phyloP scores from a whole-genome alignment of 1,140 invertebrate species.

The Magallana gigas region DNA sequence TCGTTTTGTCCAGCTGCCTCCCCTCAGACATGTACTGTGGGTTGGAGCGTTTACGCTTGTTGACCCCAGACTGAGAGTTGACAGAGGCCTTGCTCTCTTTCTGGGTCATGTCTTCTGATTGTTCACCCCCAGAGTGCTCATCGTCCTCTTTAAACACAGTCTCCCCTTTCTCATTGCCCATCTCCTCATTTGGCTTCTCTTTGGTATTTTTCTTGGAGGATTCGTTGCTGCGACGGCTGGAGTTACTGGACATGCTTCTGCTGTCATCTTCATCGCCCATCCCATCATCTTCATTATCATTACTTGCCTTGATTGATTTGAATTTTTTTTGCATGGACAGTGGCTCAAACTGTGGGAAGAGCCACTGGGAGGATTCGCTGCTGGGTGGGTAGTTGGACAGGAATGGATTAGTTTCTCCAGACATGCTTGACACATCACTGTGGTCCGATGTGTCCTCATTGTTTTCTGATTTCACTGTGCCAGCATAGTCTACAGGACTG shows the following conservation, averaged over 20 bases:
- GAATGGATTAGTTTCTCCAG: constrained; percentile 67
- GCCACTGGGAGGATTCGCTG: constrained; percentile 74
- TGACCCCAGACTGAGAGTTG: constrained; percentile 61
- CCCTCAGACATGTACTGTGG: constrained; percentile 98
- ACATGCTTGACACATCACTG: constrained; percentile 78
- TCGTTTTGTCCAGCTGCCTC: constrained; percentile 85
- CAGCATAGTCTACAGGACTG: constrained; percentile 12
- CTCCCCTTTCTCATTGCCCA: not conserved
- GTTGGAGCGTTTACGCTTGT: constrained; percentile 92
- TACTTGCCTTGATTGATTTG: constrained; percentile 52
- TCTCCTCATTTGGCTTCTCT: not conserved
- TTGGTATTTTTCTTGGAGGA: not conserved
- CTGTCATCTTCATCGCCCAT: constrained; percentile 55
- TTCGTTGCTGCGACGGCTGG: constrained; percentile 9
- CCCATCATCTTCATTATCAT: constrained; percentile 60
- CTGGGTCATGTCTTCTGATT: constrained; percentile 1
- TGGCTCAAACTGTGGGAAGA: constrained; percentile 77
- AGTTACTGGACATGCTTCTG: not conserved
- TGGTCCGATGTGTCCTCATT: constrained; percentile 75
- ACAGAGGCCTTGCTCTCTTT: constrained; percentile 40
- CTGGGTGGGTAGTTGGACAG: constrained; percentile 56
- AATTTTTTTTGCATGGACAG: constrained; percentile 66
- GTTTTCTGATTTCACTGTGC: constrained; percentile 65
- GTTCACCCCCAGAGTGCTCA: constrained; percentile 29
- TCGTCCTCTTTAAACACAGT: constrained; percentile 41